Evolutionary conservation across 2,888 invertebrate species (phyloP), one percentile per base, ranked within the genome.

Genomic region (Noctuana brunneofusca): DNA sequence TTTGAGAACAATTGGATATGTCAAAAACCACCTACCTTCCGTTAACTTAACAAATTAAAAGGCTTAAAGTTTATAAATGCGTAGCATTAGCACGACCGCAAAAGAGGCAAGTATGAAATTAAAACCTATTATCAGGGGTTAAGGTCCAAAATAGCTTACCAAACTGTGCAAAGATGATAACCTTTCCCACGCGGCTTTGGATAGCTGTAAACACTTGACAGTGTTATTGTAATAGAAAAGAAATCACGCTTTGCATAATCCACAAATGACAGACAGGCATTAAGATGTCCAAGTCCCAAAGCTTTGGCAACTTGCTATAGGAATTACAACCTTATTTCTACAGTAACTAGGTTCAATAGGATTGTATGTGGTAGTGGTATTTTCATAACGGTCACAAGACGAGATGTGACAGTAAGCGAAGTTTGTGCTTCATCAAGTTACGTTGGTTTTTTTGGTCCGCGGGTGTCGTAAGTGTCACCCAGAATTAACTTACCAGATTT

Each of bases 161-260:
- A 41, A 11, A 50, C 18, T 9, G 12, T 41, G n/a, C n/a, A 16
- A 18, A 35, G 5, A 20, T 11, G 14, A 83, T 81, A 82, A 79
- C 73, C 71, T 85, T 87, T 89, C 88, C 82, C 88, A 87, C 86
- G 85, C 82, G 77, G 77, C 76, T 82, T 83, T 79, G n/a, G 20
- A 20, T 35, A 77, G 67, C 68, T 75, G 74, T 81, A 67, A 77
- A 81, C 82, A 79, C 82, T 52, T 54, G 60, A 80, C 81, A 76
- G 78, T 79, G 82, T 81, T 86, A 87, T 83, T 84, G 78, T 84
- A 84, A 86, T 87, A 82, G 81, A 85, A 84, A 83, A 81, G 79
- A 82, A 78, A 80, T 80, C 76, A 79, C 80, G 80, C 87, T 89
- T 88, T 87, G 87, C 87, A 89, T 89, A 89, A 89, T 87, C 86